A percentile compares a stretch with the other conserved stretches of the same genome.
Conservation (phyloP, 2,888 invertebrate genomes). For the Apodemia mormo region DNA sequence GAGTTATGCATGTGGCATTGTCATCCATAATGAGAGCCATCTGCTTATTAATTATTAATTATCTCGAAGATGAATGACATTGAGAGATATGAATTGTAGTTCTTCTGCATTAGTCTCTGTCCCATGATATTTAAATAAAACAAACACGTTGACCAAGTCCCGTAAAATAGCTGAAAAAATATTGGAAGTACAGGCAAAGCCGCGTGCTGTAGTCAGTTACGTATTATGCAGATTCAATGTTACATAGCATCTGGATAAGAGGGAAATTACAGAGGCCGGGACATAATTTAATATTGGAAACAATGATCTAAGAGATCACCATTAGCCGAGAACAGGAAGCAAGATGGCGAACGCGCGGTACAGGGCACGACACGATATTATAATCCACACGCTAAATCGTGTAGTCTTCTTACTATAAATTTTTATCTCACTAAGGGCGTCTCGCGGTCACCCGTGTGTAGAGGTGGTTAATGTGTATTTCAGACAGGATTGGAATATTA, state of each 20-base stretch:
- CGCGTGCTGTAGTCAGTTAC: not conserved
- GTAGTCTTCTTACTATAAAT: not conserved
- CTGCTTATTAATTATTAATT: too few relatives aligned
- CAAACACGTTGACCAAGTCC: not conserved
- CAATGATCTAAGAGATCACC: conserved; percentile 30
- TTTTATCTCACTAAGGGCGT: too few relatives aligned
- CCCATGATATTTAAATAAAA: not conserved
- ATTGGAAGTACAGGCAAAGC: not conserved
- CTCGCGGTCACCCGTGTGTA: too few relatives aligned
- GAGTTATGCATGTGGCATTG: too few relatives aligned
- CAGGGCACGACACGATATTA: not conserved
- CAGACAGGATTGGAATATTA: too few relatives aligned
- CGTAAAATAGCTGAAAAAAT: not conserved
- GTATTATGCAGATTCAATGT: not conserved
- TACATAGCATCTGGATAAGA: conserved; percentile 6
- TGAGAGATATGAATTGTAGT: not conserved
- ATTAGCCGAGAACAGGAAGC: conserved; percentile 32
- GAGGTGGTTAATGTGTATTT: too few relatives aligned
- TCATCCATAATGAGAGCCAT: too few relatives aligned
- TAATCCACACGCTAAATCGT: conserved; percentile 17
- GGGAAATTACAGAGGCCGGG: conserved; percentile 11
- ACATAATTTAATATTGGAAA: conserved; percentile 21
- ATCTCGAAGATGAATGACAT: too few relatives aligned
- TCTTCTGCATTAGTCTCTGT: not conserved
- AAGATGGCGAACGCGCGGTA: conserved; percentile 22